Percentiles rank a stretch among this genome's conserved stretches.
phyloP scores from a whole-genome alignment of 1,140 invertebrate genomes.

The Uloborus diversus region DNA sequence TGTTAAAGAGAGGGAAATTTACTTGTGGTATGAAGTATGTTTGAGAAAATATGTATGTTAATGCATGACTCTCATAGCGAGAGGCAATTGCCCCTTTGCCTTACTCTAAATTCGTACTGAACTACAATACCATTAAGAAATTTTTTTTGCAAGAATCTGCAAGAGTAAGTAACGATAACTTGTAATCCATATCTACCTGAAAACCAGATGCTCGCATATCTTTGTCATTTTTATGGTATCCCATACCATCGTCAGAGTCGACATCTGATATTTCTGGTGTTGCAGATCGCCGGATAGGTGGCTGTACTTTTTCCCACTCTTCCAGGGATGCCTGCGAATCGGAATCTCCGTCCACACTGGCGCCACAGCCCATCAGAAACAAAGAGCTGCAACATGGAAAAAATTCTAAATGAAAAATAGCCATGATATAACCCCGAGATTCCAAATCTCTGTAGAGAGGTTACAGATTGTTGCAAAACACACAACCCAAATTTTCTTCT shows the following conservation, averaged over 20 bases:
- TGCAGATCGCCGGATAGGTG: not conserved
- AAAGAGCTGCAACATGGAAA: too few species aligned
- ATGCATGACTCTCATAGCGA: too few species aligned
- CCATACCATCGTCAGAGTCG: not conserved
- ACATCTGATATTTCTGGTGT: slow-evolving; percentile 19
- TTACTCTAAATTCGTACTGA: too few species aligned
- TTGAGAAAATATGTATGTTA: too few species aligned
- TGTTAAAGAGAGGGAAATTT: too few species aligned
- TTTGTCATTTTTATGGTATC: slow-evolving; percentile 19
- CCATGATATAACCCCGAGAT: not conserved
- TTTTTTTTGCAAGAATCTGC: too few species aligned
- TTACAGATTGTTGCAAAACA: not conserved
- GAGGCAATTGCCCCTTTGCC: too few species aligned
- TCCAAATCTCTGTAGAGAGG: not conserved
- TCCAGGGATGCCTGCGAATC: slow-evolving; percentile 50
- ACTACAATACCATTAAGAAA: too few species aligned
- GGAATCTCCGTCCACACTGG: slow-evolving; percentile 45
- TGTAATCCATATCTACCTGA: slow-evolving; percentile 40
- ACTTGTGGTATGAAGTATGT: too few species aligned
- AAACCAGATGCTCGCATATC: slow-evolving; percentile 15
- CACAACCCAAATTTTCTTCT: not conserved
- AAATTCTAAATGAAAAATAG: not conserved
- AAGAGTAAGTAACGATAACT: too few species aligned
- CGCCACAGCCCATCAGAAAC: slow-evolving; percentile 44
- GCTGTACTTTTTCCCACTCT: slow-evolving; percentile 45